Conservation (phyloP, 2,797 vertebrate genomes). For the Phylloscopus collybita region DNA sequence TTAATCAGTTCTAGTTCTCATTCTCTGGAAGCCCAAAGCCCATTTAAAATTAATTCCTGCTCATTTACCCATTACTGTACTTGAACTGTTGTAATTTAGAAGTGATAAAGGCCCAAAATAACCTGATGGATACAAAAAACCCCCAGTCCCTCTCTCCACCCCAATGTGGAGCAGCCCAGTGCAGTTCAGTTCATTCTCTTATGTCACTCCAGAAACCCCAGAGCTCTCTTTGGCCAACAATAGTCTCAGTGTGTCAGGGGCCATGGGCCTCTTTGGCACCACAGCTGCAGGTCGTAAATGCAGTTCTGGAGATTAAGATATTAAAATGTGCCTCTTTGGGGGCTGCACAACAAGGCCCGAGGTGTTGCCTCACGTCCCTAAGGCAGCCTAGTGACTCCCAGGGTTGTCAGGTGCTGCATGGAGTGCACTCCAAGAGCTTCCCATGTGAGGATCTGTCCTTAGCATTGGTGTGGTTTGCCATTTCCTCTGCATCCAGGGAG, state of each 20-base stretch:
- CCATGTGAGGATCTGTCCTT: neutral
- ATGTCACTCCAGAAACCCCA: neutral
- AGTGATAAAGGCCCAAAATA: neutral
- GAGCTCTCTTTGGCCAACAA: conserved; percentile 47
- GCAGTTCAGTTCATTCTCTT: neutral
- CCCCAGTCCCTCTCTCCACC: neutral
- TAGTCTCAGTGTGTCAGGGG: neutral
- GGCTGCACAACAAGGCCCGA: neutral
- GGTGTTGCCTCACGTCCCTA: neutral
- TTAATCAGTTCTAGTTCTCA: neutral
- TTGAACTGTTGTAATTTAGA: conserved; percentile 9
- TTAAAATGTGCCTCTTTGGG: conserved; percentile 1
- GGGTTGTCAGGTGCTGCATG: neutral
- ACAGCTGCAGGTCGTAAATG: conserved; percentile 57
- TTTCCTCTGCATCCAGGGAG: neutral
- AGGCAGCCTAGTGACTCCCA: neutral
- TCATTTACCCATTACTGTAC: neutral
- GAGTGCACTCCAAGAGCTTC: neutral
- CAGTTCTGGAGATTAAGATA: conserved; percentile 35
- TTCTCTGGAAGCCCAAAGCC: neutral
- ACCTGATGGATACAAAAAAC: neutral
- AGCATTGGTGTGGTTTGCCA: neutral
- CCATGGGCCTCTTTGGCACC: conserved; percentile 33
- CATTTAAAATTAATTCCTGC: neutral
- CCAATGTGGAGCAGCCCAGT: neutral